Percentiles rank a stretch among this genome's conserved stretches.
phyloP scores from a whole-genome alignment of 2,113 vertebrate genomes.

The Marcusenius ussheri region DNA sequence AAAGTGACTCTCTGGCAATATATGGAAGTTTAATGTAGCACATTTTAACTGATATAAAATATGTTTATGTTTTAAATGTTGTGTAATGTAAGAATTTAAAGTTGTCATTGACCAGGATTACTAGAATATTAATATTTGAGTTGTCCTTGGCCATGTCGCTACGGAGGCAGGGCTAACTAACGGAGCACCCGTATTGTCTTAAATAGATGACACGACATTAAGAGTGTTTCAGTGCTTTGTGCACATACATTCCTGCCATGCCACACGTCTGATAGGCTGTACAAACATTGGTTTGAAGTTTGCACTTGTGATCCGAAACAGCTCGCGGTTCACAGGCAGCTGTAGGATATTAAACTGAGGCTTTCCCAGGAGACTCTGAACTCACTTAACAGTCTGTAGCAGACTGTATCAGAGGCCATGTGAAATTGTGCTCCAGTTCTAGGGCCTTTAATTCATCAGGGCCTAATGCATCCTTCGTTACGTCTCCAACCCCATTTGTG shows the following conservation, averaged over 20 bases:
- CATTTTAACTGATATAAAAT: background rate
- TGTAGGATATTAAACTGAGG: constrained; percentile 10
- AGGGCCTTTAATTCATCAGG: constrained; percentile 36
- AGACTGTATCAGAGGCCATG: constrained; percentile 36
- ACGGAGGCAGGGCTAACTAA: background rate
- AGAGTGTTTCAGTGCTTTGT: background rate
- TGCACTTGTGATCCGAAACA: background rate
- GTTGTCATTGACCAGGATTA: background rate
- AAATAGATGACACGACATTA: background rate
- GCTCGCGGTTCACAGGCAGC: background rate
- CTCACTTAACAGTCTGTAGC: constrained; percentile 25
- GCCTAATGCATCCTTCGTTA: constrained; percentile 23
- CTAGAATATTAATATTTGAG: background rate
- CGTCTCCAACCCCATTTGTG: constrained; percentile 28
- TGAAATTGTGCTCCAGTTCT: constrained; percentile 40
- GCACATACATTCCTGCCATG: background rate
- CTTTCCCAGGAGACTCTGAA: constrained; percentile 27
- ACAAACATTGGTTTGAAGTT: background rate
- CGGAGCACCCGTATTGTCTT: background rate
- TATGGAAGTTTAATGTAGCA: background rate
- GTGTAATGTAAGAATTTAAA: background rate
- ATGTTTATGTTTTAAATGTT: background rate
- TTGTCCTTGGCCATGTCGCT: background rate
- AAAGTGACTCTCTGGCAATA: background rate
- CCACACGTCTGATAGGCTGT: background rate